These are phyloP conservation scores for Scytalopus superciliaris DNA, from an alignment of 2,113 vertebrate genomes.

Conservation along the genomic window DNA sequence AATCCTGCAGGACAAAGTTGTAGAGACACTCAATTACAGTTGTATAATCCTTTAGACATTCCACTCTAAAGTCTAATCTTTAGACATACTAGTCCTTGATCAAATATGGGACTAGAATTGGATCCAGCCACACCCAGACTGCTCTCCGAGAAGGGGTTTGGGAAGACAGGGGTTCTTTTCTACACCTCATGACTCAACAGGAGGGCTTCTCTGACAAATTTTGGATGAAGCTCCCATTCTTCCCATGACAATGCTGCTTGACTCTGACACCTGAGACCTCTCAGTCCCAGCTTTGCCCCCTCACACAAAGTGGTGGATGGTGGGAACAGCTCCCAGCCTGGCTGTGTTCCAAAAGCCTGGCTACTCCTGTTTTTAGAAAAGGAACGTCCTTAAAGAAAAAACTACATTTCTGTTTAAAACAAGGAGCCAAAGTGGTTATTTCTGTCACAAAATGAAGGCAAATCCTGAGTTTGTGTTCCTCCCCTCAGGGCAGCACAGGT, in stretches of 20 bases:
- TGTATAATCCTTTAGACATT: neutral
- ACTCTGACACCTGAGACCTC: neutral
- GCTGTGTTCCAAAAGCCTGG: neutral
- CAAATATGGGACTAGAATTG: neutral
- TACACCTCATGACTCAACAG: neutral
- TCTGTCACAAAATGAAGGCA: neutral
- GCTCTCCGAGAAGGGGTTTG: neutral
- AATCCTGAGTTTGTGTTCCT: neutral
- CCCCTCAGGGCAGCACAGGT: fast-evolving
- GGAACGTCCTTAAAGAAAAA: neutral
- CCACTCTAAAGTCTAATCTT: neutral
- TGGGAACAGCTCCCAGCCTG: neutral
- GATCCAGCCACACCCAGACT: neutral
- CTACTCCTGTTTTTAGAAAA: neutral
- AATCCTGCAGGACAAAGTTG: neutral
- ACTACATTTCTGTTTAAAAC: neutral
- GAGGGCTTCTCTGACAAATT: neutral
- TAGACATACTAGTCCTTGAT: neutral
- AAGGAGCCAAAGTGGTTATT: neutral
- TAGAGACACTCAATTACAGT: neutral
- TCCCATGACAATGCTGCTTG: fast-evolving
- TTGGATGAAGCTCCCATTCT: fast-evolving
- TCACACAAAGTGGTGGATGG: fast-evolving
- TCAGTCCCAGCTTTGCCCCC: neutral
- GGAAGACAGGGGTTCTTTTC: neutral